Percentiles rank a stretch among this genome's conserved stretches.
These are phyloP conservation scores for Pammene aurita DNA, from an alignment of 2,888 invertebrate genomes.

Conservation along the genomic window DNA sequence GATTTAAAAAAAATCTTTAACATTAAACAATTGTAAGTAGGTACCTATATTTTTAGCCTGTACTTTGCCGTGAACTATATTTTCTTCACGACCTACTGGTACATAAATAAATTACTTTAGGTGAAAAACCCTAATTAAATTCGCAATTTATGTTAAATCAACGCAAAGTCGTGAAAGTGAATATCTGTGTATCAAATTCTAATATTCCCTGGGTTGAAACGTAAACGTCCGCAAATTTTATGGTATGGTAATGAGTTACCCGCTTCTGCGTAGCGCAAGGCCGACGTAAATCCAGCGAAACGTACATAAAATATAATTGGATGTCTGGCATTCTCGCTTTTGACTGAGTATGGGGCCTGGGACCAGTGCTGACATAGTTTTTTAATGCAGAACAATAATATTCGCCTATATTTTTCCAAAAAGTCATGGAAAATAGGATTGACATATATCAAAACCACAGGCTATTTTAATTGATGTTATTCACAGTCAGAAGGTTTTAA, in stretches of 20 bases:
- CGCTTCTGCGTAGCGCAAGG: slow-evolving; percentile 52
- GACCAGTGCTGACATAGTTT: not conserved
- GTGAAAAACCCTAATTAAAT: not conserved
- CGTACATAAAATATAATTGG: slow-evolving; percentile 62
- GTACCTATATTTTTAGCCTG: not conserved
- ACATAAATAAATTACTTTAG: too few relatives aligned
- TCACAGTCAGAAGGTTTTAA: too few relatives aligned
- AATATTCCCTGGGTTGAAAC: slow-evolving; percentile 39
- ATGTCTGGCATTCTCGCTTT: slow-evolving; percentile 48
- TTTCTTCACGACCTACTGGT: not conserved
- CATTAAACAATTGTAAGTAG: too few relatives aligned
- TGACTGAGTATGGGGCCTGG: slow-evolving; percentile 40
- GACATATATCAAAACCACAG: too few relatives aligned
- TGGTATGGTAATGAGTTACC: slow-evolving; percentile 52
- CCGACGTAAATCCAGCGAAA: slow-evolving; percentile 53
- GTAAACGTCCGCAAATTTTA: slow-evolving; percentile 50
- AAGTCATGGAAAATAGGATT: too few relatives aligned
- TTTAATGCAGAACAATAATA: not conserved
- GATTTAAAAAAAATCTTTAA: too few relatives aligned
- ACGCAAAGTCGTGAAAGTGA: not conserved
- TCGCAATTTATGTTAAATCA: not conserved
- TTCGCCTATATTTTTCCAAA: not conserved
- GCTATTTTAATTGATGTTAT: too few relatives aligned
- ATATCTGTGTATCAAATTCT: slow-evolving; percentile 25
- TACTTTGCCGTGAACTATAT: not conserved